Evolutionary conservation across 2,797 vertebrate genomes (phyloP), one percentile per base, ranked within the genome.

Genomic region (Macrochelys suwanniensis): DNA sequence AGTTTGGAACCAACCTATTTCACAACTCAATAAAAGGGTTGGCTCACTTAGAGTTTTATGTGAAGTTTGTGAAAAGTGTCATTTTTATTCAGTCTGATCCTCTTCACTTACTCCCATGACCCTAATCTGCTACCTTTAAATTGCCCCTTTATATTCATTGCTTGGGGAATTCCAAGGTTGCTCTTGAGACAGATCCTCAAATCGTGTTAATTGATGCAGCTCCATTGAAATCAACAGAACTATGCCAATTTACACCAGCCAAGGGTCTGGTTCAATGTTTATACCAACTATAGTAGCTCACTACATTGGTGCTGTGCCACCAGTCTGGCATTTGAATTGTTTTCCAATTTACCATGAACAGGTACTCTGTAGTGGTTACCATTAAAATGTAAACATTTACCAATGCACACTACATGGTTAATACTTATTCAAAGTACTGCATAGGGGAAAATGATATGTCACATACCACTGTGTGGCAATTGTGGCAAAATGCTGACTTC

Each of bases 171-270:
- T 93, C 42, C 74, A 79, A 61, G 0, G 0, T 47, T 59, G 56
- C 9, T 49, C 28, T 19, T 21, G 42, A 59, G 28, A 33, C 2
- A 33, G 68, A 11, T 3, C 33, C 19, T 77, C 28, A 89, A 47
- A 7, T 77, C 71, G 3, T 12, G 10, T 2, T 6, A 42, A 42
- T 33, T 1, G 0, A 0, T 1, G 26, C 47, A 15, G 0, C 4
- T 86, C 12, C 21, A 21, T 5, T 0, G 1, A 76, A 45, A 7
- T 76, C 25, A 76, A 28, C 26, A 28, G 13, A 76, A 28, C 25
- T 26, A 31, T 28, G 23, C 15, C 42, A 47, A 47, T 76, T 47
- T 28, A 47, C 25, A 76, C 5, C 25, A 15, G 26, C 42, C 25
- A 16, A 16, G 25, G 11, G 45, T 28, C 13, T 47, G 26, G 11